Base-by-base conservation (phyloP, 2,888 invertebrate species). In the Masnerella sp. region DNA sequence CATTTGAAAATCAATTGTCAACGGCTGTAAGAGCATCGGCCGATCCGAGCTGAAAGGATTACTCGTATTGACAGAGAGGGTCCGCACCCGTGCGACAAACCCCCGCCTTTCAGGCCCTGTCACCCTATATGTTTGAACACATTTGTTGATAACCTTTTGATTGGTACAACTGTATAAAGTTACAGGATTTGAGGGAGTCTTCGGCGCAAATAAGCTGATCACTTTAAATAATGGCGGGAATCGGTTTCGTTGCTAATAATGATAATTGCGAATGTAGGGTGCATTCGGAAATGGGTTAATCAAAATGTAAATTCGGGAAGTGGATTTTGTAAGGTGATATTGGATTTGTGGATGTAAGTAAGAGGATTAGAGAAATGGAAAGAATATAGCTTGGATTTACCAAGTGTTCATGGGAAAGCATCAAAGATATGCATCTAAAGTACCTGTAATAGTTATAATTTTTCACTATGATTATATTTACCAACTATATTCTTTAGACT, bases 41-140 rank as follows among this genome's bases (percentile, higher is more conserved):
- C 64, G 62, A 76, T 76, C 75, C 78, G 59, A 73, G 65, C 76
- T 79, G 80, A 85, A 85, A 85, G 86, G 86, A 86, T 84, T 84
- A 84, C 78, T 78, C 82, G 20, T 76, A 80, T 84, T 84, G 83
- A 83, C 82, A 82, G 73, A 78, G 74, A 78, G 83, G 82, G 81
- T 79, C n/a, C n/a, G n/a, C n/a, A n/a, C n/a, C n/a, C 76, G 62
- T 28, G n/a, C 58, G 58, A 62, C 36, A 38, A 40, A 64, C 67
- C 47, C 65, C 59, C 75, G 77, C 77, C 76, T 79, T 71, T 75
- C 68, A 74, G 76, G 58, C 70, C 78, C 74, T 80, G 85, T 83
- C 83, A 85, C 84, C 84, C 85, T 85, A 85, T 84, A 84, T 85
- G 85, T 86, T 86, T 86, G 83, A 86, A 86, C 86, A 86, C 83